Evolutionary conservation across 1,140 invertebrate species (phyloP).

Genomic region (Pseudachorutes palmiensis): DNA sequence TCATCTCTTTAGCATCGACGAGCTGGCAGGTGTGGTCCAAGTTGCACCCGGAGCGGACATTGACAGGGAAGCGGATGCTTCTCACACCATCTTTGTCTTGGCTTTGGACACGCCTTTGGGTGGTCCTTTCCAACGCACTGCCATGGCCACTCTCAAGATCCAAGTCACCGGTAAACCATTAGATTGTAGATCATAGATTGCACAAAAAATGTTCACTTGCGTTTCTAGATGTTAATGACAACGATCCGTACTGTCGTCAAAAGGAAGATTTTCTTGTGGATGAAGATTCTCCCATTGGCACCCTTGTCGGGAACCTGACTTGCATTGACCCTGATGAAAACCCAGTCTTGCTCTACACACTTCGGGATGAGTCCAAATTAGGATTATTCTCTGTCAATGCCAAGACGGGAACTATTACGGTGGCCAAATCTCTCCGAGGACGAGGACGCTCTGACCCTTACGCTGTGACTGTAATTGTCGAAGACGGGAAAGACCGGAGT

Average conservation of each 20-base stretch:
- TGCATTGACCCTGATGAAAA: constrained; percentile 66
- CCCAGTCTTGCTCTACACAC: constrained; percentile 36
- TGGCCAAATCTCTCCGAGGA: constrained; percentile 57
- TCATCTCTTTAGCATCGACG: constrained; percentile 60
- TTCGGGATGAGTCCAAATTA: constrained; percentile 39
- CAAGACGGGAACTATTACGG: constrained; percentile 58
- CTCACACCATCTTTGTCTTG: constrained; percentile 58
- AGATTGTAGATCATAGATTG: not conserved
- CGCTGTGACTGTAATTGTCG: constrained; percentile 56
- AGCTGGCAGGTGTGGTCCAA: constrained; percentile 55
- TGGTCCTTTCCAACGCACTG: constrained; percentile 55
- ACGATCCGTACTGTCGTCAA: constrained; percentile 52
- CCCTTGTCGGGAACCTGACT: constrained; percentile 61
- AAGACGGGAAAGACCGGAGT: constrained; percentile 55
- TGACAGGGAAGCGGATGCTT: constrained; percentile 64
- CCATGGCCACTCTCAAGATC: constrained; percentile 44
- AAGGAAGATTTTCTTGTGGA: constrained; percentile 42
- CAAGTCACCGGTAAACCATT: constrained; percentile 20
- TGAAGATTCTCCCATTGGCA: constrained; percentile 49
- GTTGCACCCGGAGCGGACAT: constrained; percentile 50
- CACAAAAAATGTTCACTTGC: not conserved
- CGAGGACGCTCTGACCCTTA: constrained; percentile 69
- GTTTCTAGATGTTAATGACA: constrained; percentile 70
- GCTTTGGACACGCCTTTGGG: constrained; percentile 58
- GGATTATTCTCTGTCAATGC: constrained; percentile 59